phyloP scores from a whole-genome alignment of 64 coral and sea anemone species.

The Orbicella faveolata region DNA sequence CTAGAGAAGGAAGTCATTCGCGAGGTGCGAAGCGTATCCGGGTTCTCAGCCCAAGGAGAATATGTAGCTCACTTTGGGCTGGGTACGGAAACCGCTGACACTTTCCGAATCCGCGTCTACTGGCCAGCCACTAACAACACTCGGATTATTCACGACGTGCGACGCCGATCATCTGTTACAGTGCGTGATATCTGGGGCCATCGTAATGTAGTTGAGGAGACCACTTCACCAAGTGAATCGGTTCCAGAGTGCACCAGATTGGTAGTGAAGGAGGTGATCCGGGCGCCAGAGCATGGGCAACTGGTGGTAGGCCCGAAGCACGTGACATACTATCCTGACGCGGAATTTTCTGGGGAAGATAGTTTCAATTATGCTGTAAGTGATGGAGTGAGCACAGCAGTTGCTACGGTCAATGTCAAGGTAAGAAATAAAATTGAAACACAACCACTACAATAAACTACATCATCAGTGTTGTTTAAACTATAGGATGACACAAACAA shows the following conservation, averaged over 20 bases:
- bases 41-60: constrained; percentile 82
- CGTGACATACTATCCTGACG: constrained; percentile 90
- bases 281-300: constrained; percentile 76
- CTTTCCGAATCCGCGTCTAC: constrained; percentile 79
- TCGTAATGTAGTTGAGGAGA: constrained; percentile 79
- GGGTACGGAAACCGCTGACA: constrained; percentile 65
- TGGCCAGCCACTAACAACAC: constrained; percentile 99
- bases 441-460: too few relatives aligned
- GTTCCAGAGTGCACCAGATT: constrained; percentile 61
- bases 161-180: constrained; percentile 60
- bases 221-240: constrained; percentile 72
- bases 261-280: constrained; percentile 74
- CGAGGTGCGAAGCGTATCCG: constrained; percentile 72
- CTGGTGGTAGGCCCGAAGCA: constrained; percentile 79
- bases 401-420: constrained; percentile 87
- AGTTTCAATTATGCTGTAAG: constrained; percentile 87
- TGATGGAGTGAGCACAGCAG: constrained; percentile 71
- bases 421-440: constrained; percentile 14
- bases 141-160: constrained; percentile 85
- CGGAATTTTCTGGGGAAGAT: constrained; percentile 83
- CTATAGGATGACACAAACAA: too few relatives aligned
- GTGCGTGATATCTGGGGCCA: constrained; percentile 75
- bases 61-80: constrained; percentile 82
- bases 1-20: constrained; percentile 66
- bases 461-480: too few relatives aligned